Evolutionary conservation across 2,888 invertebrate species (phyloP), one percentile per base, ranked within the genome.

Genomic region (Notodromas monacha): DNA sequence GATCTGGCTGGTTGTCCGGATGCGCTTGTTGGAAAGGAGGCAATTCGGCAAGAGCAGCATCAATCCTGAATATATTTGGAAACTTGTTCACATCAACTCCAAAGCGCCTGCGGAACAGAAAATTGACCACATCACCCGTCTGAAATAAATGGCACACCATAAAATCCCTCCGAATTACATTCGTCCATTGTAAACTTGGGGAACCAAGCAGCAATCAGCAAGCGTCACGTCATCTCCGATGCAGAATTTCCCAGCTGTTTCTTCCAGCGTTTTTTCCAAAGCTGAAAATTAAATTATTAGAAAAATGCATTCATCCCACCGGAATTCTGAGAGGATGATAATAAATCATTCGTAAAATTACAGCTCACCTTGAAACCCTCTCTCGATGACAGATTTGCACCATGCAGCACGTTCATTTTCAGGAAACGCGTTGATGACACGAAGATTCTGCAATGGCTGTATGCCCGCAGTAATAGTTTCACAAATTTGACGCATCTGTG

Each of bases 141-240:
- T n/a, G n/a, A n/a, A n/a, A n/a, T n/a, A n/a, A n/a, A n/a, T n/a
- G n/a, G n/a, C n/a, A n/a, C n/a, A 21, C n/a, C 21, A 21, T 21
- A 8, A 21, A 8, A 21, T 21, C 21, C n/a, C n/a, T 21, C 8
- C 8, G 21, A 8, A 21, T 21, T n/a, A 70, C 72, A 77, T 68
- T 48, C 72, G 60, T 15, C 86, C 86, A 54, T 81, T 84, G 48
- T 73, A 79, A 31, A 86, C 69, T 54, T 92, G 89, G 29, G 89
- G 89, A 30, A 89, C 73, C 34, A 92, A 56, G 46, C 77, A 86
- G 43, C 81, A 72, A 50, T 92, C 92, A 4, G 89, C 89, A 44
- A 89, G 53, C 1, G 84, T 74, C 34, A 92, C 66, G 39, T 72
- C 68, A 50, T 92, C 79, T 1, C 89, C 89, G 3, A 84, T 72